Conservation (phyloP, 2,113 vertebrate species). For the Muntiacus muntjak region DNA sequence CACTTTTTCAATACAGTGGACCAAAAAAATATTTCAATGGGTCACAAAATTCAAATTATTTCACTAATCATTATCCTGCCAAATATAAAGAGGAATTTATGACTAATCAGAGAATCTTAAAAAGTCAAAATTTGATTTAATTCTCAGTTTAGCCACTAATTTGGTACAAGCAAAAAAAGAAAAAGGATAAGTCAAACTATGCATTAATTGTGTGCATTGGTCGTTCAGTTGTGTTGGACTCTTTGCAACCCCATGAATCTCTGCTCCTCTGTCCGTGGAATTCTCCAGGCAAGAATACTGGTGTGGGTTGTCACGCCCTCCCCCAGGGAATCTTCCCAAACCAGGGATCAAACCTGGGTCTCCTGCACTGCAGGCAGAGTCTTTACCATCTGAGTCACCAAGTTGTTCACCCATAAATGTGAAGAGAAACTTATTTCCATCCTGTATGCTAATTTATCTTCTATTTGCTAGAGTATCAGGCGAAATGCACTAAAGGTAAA, state of each 20-base stretch:
- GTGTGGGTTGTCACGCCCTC: neutral
- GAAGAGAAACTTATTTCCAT: neutral
- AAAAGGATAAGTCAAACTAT: neutral
- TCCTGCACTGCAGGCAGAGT: neutral
- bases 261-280: neutral
- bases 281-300: neutral
- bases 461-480: neutral
- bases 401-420: neutral
- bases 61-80: neutral
- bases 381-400: neutral
- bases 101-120: constrained; percentile 1
- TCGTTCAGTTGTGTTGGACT: neutral
- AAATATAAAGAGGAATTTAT: constrained; percentile 15
- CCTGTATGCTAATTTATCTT: neutral
- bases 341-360: neutral
- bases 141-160: neutral
- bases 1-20: neutral
- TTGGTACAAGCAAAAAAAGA: neutral
- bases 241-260: neutral
- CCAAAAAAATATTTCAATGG: neutral
- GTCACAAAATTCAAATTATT: neutral
- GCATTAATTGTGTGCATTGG: neutral
- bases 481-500: constrained; percentile 28
- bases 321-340: neutral
- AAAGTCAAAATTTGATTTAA: neutral